Conservation (phyloP, 2,888 invertebrate species). For the Anarsia innoxiella region DNA sequence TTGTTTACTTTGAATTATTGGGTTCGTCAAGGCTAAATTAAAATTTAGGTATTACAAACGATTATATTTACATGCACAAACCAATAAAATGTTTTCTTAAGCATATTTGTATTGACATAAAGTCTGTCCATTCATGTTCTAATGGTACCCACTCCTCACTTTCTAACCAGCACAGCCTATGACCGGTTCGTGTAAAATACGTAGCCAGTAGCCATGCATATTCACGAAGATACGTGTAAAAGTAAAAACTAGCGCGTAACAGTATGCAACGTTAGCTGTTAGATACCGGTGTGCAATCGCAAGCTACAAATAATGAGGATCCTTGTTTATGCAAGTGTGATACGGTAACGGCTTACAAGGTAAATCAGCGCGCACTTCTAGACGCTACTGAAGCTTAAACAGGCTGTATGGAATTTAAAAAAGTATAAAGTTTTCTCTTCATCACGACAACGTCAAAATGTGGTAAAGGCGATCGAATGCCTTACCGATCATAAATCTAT, state of each 20-base stretch:
- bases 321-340: conserved; percentile 31
- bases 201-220: conserved; percentile 15
- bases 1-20: no score
- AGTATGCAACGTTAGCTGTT: conserved; percentile 35
- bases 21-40: no score
- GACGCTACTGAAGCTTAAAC: background rate
- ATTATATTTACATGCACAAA: background rate
- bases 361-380: conserved; percentile 1
- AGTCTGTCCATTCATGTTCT: background rate
- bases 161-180: conserved; percentile 13
- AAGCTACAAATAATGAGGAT: conserved; percentile 49
- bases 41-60: no score
- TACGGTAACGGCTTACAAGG: conserved; percentile 5
- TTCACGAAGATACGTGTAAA: conserved; percentile 18
- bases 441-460: no score
- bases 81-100: no score
- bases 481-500: no score
- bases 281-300: conserved; percentile 39
- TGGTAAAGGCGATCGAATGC: no score
- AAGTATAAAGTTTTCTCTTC: no score
- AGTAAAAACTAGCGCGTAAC: conserved; percentile 19
- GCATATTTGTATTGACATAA: no score
- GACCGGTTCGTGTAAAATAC: conserved; percentile 23
- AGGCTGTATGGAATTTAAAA: no score
- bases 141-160: conserved; percentile 2